Percentiles rank a stretch among this genome's conserved stretches.
Evolutionary conservation across 2,888 invertebrate species (phyloP).

Genomic region (Micoletzkya japonica): DNA sequence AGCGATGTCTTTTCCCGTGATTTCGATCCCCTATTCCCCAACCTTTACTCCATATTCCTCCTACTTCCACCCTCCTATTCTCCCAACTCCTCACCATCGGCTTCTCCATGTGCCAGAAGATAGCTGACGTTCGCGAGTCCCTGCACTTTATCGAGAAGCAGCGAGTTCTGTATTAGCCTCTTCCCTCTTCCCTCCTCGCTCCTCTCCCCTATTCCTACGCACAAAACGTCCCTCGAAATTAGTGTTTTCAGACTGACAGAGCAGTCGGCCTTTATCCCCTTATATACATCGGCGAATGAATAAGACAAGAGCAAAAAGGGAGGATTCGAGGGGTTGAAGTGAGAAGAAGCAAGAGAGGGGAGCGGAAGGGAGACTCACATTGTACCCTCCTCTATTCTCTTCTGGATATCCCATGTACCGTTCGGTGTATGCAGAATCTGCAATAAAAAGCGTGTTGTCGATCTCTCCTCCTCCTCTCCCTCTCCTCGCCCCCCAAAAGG

Average conservation of each 20-base stretch:
- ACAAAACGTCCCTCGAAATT: no score
- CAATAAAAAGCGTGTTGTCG: constrained; percentile 29
- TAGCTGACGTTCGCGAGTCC: constrained; percentile 83
- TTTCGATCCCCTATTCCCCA: no score
- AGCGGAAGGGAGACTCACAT: constrained; percentile 29
- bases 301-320: neutral
- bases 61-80: neutral
- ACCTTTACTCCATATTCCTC: constrained; percentile 17
- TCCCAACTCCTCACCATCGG: constrained; percentile 71
- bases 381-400: constrained; percentile 73
- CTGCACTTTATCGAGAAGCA: constrained; percentile 37
- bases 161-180: constrained; percentile 28
- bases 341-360: neutral
- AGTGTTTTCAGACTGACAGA: no score
- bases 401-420: constrained; percentile 89
- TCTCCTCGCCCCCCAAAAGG: no score
- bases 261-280: no score
- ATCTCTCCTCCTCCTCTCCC: neutral
- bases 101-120: constrained; percentile 88
- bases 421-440: constrained; percentile 95
- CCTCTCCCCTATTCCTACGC: no score
- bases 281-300: no score
- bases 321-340: neutral
- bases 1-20: no score
- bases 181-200: neutral